Percentiles rank a stretch among this genome's conserved stretches.
phyloP scores from a whole-genome alignment of 2,113 vertebrate species.

The Cephalopterus ornatus region DNA sequence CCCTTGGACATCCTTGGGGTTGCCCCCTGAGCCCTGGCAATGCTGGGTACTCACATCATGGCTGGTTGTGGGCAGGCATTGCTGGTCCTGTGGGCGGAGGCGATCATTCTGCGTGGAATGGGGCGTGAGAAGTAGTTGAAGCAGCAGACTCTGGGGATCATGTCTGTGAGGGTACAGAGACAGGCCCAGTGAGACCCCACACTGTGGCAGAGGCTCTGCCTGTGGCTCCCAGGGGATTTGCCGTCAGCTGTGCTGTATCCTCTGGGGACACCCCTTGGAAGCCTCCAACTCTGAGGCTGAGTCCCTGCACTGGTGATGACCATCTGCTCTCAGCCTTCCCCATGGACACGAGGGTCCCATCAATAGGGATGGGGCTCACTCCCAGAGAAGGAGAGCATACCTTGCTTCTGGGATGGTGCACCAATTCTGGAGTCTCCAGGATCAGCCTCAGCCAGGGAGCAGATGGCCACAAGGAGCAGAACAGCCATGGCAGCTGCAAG shows the following conservation, averaged over 20 bases:
- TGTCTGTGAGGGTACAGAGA: neutral
- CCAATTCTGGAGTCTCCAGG: fast-evolving
- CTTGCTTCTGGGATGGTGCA: fast-evolving
- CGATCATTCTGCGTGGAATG: fast-evolving
- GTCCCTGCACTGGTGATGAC: neutral
- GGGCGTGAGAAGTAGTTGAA: fast-evolving
- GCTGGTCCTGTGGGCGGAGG: fast-evolving
- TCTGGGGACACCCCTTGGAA: fast-evolving
- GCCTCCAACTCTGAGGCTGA: neutral
- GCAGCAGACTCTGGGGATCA: fast-evolving
- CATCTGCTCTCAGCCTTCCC: neutral
- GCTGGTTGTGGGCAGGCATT: fast-evolving
- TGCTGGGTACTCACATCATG: neutral
- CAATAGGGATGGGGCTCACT: neutral
- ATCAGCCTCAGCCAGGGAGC: neutral
- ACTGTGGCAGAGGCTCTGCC: fast-evolving
- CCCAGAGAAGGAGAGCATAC: fast-evolving
- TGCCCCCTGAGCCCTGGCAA: fast-evolving
- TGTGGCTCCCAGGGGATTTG: neutral
- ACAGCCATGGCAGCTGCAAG: fast-evolving
- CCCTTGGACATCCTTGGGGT: neutral
- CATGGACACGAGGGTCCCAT: neutral
- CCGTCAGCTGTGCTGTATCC: neutral
- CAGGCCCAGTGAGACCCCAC: neutral
- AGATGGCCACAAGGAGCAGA: neutral